Conservation (phyloP, 1,140 invertebrate genomes). For the Asbolus verrucosus region DNA sequence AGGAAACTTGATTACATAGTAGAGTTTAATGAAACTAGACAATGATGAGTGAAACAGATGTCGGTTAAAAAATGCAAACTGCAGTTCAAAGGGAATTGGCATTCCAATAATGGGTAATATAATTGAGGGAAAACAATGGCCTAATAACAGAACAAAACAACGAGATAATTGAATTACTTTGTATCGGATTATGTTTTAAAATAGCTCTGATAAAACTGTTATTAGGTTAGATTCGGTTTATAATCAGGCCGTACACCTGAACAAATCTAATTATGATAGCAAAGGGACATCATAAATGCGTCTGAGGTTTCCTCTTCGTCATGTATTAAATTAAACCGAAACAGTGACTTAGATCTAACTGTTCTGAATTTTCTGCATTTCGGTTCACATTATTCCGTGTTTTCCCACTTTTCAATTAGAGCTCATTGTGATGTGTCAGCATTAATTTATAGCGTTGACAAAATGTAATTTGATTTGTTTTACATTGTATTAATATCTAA, state of each 20-base stretch:
- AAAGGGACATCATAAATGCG: slow-evolving; percentile 32
- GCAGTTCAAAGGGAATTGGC: slow-evolving; percentile 36
- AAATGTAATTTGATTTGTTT: too few relatives aligned
- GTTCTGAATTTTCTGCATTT: slow-evolving; percentile 7
- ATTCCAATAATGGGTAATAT: slow-evolving; percentile 35
- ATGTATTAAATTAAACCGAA: slow-evolving; percentile 30
- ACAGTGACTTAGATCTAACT: slow-evolving; percentile 16
- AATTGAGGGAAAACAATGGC: slow-evolving; percentile 32
- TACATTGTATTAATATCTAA: too few relatives aligned
- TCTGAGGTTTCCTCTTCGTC: slow-evolving; percentile 8
- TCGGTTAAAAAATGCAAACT: slow-evolving; percentile 28
- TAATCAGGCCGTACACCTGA: slow-evolving; percentile 28
- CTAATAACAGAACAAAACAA: slow-evolving; percentile 33
- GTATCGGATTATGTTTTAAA: slow-evolving; percentile 27
- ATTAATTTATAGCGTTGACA: too few relatives aligned
- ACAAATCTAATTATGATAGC: slow-evolving; percentile 21
- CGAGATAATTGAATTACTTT: slow-evolving; percentile 25
- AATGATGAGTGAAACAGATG: slow-evolving; percentile 10
- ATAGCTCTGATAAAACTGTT: slow-evolving; percentile 31
- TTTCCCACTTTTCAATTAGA: too few relatives aligned
- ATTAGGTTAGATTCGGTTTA: slow-evolving; percentile 38
- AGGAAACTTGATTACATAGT: too few relatives aligned
- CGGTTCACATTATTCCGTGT: background rate
- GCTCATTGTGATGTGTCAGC: too few relatives aligned
- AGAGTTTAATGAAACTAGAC: slow-evolving; percentile 24